phyloP scores from a whole-genome alignment of 2,888 invertebrate species.

The Drosophila gaucha region DNA sequence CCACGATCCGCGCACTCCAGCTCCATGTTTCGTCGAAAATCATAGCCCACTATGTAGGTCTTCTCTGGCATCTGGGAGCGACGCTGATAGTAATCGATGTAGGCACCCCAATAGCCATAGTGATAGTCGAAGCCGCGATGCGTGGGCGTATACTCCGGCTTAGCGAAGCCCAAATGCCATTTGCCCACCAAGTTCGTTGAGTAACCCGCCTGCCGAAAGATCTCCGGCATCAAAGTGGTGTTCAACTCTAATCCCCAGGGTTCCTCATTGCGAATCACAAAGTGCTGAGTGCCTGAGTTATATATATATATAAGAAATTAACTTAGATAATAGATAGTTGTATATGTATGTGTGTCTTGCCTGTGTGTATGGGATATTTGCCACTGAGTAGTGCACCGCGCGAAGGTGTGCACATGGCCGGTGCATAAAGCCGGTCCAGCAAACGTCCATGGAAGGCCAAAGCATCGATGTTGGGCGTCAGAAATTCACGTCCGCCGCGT shows the following conservation, averaged over 20 bases:
- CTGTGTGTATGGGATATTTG: constrained; percentile 93
- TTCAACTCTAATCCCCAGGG: constrained; percentile 90
- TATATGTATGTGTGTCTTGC: constrained; percentile 74
- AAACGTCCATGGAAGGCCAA: constrained; percentile 94
- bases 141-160: constrained; percentile 87
- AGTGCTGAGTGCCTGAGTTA: constrained; percentile 89
- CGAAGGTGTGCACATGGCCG: constrained; percentile 94
- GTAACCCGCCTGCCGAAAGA: constrained; percentile 90
- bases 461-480: constrained; percentile 95
- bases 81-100: constrained; percentile 92
- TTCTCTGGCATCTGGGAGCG: constrained; percentile 85
- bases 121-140: constrained; percentile 92
- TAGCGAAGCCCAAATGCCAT: constrained; percentile 94
- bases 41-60: constrained; percentile 84
- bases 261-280: constrained; percentile 88
- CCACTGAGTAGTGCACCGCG: constrained; percentile 93
- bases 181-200: constrained; percentile 94
- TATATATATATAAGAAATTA: neutral
- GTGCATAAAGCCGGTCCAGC: constrained; percentile 91
- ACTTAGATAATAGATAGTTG: too few relatives aligned
- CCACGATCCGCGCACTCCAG: constrained; percentile 86
- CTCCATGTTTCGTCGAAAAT: constrained; percentile 86
- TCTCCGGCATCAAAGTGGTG: constrained; percentile 89
- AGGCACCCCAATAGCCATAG: constrained; percentile 94
- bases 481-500: constrained; percentile 94